These are phyloP conservation scores for Gobio gobio DNA, from an alignment of 2,113 vertebrate genomes.

Conservation along the genomic window DNA sequence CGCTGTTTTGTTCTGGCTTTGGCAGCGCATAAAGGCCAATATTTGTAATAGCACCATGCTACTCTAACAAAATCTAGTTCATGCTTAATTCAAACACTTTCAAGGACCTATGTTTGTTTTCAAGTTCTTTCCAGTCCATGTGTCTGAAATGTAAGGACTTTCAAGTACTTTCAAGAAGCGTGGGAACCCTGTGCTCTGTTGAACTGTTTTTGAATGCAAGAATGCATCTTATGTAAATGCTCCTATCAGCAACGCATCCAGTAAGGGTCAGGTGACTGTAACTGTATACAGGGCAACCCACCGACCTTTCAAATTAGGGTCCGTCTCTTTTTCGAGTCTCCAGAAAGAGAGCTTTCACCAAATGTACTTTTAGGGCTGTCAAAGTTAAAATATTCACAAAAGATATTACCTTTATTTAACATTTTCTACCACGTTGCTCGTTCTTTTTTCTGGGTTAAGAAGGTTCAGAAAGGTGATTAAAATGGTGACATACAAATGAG, in stretches of 20 bases:
- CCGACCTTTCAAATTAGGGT: not conserved
- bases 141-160: no score
- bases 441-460: not conserved
- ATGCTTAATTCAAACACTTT: no score
- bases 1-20: no score
- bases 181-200: not conserved
- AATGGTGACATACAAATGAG: no score
- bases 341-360: not conserved
- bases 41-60: no score
- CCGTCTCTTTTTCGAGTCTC: not conserved
- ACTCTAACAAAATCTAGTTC: no score
- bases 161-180: no score
- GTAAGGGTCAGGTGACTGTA: not conserved
- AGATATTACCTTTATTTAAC: not conserved
- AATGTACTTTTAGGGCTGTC: not conserved
- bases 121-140: no score
- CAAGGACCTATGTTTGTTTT: no score
- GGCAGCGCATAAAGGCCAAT: no score
- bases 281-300: not conserved
- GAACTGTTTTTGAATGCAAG: not conserved
- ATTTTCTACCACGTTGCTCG: not conserved
- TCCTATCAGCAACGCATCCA: not conserved
- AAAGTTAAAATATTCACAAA: not conserved
- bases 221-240: not conserved
- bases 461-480: no score